Base-by-base conservation (phyloP, 2,888 invertebrate genomes). In the Panorpa germanica region DNA sequence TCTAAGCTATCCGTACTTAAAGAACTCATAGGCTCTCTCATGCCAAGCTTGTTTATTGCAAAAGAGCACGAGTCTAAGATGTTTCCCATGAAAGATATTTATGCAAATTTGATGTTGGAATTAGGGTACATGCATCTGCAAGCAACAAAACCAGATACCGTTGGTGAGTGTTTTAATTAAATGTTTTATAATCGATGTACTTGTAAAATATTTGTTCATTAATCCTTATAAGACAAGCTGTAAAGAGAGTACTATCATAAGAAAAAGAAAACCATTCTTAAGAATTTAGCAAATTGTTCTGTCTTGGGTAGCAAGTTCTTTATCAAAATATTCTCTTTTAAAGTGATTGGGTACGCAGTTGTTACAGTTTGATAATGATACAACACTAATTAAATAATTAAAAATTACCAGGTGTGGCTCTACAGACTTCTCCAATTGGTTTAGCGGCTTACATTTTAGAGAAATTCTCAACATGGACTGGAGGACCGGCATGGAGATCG, bases 381-480 rank as follows among this genome's bases (percentile, higher is more conserved):
- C n/a, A n/a, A n/a, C n/a, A n/a, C 19, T 9, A 28, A 7, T 7
- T 16, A 17, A 18, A 17, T 5, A n/a, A n/a, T 15, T n/a, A 10
- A 6, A 25, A 12, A 14, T 34, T 52, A 54, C 0, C 41, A 75
- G 80, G 82, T 13, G 56, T 65, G 4, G 76, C 61, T 0, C 48
- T 88, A 25, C 58, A 65, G 3, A 77, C 83, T 43, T 76, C 81
- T 0, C 91, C 93, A 0, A 65, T 75, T 1, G 90, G 86, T 1
- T 52, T 93, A 34, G 86, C 86, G 1, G 81, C 81, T 0, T 93
- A 90, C 44, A 77, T 91, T 30, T 51, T 93, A 8, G 90, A 93
- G 44, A 91, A 90, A 49, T 88, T 85, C 54, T 67, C 62, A 44
- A 70, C 43, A 5, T 78, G 54, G 74, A 81, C 56, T 49, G n/a